Percentiles rank a stretch among this genome's conserved stretches.
Evolutionary conservation across 2,113 vertebrate genomes (phyloP).

Genomic region (Emberiza fucata): DNA sequence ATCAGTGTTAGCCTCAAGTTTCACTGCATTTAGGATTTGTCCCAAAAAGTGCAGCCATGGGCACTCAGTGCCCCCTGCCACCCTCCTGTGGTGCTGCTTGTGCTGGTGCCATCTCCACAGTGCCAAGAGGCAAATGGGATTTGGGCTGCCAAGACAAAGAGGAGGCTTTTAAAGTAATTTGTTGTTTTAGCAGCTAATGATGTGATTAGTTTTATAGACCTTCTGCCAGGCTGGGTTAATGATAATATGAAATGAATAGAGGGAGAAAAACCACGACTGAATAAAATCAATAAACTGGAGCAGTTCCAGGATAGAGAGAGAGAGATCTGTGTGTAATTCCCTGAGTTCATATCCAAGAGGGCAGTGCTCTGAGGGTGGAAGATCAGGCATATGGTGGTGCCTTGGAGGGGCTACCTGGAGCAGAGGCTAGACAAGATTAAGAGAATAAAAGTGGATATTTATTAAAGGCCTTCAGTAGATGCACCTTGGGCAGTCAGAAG

Average conservation of each 20-base stretch:
- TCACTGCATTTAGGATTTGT: neutral
- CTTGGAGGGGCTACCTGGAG: neutral
- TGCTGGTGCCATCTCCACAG: neutral
- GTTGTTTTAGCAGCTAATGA: constrained; percentile 35
- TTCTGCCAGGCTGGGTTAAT: constrained; percentile 51
- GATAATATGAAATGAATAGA: constrained; percentile 18
- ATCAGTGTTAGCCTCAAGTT: neutral
- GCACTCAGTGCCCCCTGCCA: neutral
- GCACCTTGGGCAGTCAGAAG: neutral
- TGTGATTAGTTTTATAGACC: constrained; percentile 34
- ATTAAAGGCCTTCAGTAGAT: neutral
- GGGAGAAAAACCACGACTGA: neutral
- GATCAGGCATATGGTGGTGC: neutral
- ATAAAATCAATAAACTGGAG: constrained; percentile 13
- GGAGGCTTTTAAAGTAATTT: constrained; percentile 5
- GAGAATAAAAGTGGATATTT: neutral
- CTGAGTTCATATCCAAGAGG: neutral
- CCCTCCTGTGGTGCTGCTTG: neutral
- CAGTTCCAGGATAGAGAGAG: neutral
- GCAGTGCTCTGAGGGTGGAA: neutral
- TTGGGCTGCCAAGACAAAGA: neutral
- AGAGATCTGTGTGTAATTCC: neutral
- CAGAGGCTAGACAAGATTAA: neutral
- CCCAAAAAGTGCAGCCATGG: rapidly evolving
- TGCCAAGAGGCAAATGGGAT: neutral